Evolutionary conservation across 1,140 invertebrate genomes (phyloP).

Genomic region (Drosophila bocqueti): DNA sequence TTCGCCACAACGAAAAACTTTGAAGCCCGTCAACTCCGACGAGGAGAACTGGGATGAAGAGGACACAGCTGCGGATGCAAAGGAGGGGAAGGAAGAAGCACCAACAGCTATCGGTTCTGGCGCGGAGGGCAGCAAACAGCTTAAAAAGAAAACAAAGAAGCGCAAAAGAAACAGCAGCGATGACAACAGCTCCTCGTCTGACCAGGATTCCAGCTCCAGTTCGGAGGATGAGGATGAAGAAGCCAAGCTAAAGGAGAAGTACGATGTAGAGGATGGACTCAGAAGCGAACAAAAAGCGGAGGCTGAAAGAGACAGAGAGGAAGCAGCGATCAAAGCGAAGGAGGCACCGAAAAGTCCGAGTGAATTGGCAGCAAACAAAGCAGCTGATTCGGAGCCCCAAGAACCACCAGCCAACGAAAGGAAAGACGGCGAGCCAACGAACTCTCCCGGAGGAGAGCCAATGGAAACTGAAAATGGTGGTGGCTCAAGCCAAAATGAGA

Average conservation of each 20-base stretch:
- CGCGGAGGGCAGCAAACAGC: slow-evolving; percentile 36
- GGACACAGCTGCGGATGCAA: slow-evolving; percentile 9
- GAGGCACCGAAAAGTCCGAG: slow-evolving; percentile 30
- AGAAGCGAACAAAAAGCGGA: slow-evolving; percentile 66
- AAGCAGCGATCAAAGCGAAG: slow-evolving; percentile 72
- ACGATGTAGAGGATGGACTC: slow-evolving; percentile 83
- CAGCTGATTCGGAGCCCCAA: not conserved
- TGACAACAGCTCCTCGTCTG: slow-evolving; percentile 80
- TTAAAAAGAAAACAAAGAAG: slow-evolving; percentile 78
- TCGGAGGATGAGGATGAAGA: slow-evolving; percentile 81
- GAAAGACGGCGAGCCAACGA: not conserved
- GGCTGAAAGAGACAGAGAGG: slow-evolving; percentile 53
- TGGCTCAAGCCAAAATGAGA: slow-evolving; percentile 19
- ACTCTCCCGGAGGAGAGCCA: not conserved
- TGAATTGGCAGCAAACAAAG: not conserved
- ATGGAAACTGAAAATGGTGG: slow-evolving; percentile 18
- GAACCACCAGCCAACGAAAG: not conserved
- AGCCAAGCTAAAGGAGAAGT: slow-evolving; percentile 78
- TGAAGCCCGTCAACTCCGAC: slow-evolving; percentile 43
- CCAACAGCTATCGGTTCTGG: slow-evolving; percentile 26
- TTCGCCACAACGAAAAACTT: slow-evolving; percentile 48
- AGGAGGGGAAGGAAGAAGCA: slow-evolving; percentile 37
- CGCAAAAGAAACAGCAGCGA: slow-evolving; percentile 85
- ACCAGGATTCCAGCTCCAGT: slow-evolving; percentile 65
- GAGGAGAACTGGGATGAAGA: slow-evolving; percentile 86